phyloP scores from a whole-genome alignment of 2,888 invertebrate genomes.

The Ametastegia equiseti region DNA sequence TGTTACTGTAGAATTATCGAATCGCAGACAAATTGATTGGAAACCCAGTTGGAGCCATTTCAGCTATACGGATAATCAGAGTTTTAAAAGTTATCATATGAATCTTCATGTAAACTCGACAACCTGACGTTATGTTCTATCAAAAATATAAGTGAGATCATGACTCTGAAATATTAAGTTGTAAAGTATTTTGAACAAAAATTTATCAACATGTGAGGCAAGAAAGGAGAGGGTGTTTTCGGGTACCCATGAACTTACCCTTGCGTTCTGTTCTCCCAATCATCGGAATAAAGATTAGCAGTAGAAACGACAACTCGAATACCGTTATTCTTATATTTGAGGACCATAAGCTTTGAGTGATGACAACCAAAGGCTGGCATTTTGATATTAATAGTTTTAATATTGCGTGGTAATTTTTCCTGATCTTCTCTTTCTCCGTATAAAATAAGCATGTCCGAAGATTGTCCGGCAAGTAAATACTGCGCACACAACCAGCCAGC shows the following conservation, averaged over 20 bases:
- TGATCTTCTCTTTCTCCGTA: constrained; percentile 61
- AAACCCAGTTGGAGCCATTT: no score
- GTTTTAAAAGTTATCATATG: no score
- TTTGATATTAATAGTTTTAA: constrained; percentile 61
- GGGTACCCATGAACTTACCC: constrained; percentile 78
- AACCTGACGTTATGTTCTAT: no score
- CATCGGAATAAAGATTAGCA: constrained; percentile 93
- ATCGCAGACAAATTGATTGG: no score
- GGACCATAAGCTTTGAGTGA: constrained; percentile 88
- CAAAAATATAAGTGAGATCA: no score
- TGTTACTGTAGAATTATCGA: no score
- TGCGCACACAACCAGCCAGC: constrained; percentile 92
- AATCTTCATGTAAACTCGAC: no score
- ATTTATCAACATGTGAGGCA: not conserved
- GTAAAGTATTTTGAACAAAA: not conserved
- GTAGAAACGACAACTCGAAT: constrained; percentile 93
- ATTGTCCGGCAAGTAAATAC: constrained; percentile 87
- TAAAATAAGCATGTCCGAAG: constrained; percentile 75
- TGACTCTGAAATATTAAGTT: no score
- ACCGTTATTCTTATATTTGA: constrained; percentile 89
- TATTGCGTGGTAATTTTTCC: constrained; percentile 59
- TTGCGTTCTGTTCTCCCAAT: constrained; percentile 97
- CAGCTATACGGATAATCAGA: no score
- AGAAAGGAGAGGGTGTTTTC: not conserved
- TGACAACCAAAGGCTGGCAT: constrained; percentile 68